Base-by-base conservation (phyloP, 1,140 invertebrate genomes). In the Melipona quadrifasciata region DNA sequence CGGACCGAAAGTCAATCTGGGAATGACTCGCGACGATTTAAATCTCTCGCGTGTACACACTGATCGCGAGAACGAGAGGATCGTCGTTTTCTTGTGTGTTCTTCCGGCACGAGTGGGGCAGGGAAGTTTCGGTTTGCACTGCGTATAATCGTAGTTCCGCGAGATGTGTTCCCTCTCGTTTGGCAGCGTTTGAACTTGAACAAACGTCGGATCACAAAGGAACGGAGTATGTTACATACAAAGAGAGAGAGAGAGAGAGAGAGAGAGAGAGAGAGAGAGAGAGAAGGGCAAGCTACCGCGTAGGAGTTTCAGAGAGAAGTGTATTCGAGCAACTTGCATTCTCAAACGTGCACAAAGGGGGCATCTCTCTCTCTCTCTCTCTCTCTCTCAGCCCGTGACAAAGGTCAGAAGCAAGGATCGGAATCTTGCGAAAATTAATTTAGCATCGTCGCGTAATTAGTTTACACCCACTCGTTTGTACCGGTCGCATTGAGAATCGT, bases 381-480 rank as follows among this genome's bases (percentile, higher is more conserved):
- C 10, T 47, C 39, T 47, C 24, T 31, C 72, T 10, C 31, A 79
- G 47, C 34, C 19, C 82, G 57, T 55, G 82, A 84, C 82, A 84
- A 84, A 84, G 82, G 82, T 84, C 82, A 72, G 65, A 61, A 79
- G 64, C 82, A 84, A 79, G 76, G 75, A 84, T 79, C 67, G 75
- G 82, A 84, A 84, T 84, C 76, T 84, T 79, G 75, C 21, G 67
- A 76, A 84, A 79, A 84, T 84, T 84, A 84, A 84, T 84, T 71
- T 84, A 78, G 76, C 65, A 71, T 78, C 82, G 34, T 79, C 75
- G 65, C 67, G 55, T 72, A 84, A 84, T 83, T 83, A 76, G 55
- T 83, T 78, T 78, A 71, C 75, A 64, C 21, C 17, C 39, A 31
- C 53, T 24, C 39, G 39, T 39, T 39, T 39, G 39, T 8, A 39